Conservation (phyloP, 2,888 invertebrate species). For the Caradrina kadenii region DNA sequence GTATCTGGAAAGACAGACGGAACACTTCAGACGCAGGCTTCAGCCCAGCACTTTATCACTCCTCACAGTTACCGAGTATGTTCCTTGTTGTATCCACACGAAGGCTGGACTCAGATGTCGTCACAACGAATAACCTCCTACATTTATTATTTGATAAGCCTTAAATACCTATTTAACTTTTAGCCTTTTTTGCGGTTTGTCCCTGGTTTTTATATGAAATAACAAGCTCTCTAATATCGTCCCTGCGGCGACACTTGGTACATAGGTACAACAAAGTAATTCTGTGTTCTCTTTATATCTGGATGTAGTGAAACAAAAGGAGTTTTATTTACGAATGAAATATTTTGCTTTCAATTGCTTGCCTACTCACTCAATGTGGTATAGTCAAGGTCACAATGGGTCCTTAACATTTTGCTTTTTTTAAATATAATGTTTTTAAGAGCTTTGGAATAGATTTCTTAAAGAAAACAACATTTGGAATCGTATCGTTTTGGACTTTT, state of each 20-base stretch:
- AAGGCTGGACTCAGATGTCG: neutral
- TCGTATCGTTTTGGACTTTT: no score
- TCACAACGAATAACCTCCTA: conserved; percentile 5
- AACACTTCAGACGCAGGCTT: neutral
- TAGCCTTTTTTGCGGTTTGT: conserved; percentile 25
- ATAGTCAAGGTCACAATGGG: neutral
- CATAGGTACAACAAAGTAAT: conserved; percentile 25
- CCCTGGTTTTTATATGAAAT: conserved; percentile 29
- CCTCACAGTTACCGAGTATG: neutral
- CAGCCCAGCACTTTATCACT: neutral
- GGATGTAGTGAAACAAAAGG: conserved; percentile 4
- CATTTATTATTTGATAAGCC: conserved; percentile 4
- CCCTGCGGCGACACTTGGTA: conserved; percentile 28
- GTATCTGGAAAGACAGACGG: neutral
- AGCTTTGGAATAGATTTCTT: neutral
- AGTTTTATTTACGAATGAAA: conserved; percentile 13
- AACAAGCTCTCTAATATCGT: conserved; percentile 32
- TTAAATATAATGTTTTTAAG: neutral
- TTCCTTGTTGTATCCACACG: neutral
- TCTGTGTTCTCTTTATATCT: conserved; percentile 24
- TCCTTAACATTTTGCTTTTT: neutral
- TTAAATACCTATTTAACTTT: conserved; percentile 13
- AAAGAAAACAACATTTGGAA: no score
- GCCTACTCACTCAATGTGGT: neutral
- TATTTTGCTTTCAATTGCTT: conserved; percentile 6